Conservation (phyloP, 2,888 invertebrate species). For the Pristionchus mayeri region DNA sequence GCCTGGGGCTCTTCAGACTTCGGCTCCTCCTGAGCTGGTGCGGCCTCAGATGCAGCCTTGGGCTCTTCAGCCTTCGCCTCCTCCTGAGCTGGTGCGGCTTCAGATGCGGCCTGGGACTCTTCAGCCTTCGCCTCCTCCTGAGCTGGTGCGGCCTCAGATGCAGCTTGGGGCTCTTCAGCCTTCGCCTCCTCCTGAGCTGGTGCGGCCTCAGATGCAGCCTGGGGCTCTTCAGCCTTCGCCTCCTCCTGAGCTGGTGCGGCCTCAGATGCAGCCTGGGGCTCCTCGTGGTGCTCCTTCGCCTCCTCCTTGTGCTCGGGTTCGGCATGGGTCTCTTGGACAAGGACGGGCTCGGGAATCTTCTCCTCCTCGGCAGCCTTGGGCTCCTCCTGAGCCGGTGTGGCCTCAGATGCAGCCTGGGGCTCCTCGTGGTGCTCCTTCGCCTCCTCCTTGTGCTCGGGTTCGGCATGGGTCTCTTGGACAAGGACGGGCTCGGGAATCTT, state of each 20-base stretch:
- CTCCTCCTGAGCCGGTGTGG: neutral
- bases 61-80: neutral
- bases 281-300: neutral
- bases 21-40: neutral
- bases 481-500: neutral
- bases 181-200: neutral
- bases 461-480: neutral
- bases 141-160: neutral
- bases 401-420: neutral
- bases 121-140: neutral
- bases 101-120: neutral
- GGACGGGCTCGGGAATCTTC: neutral
- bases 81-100: too few species aligned
- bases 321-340: neutral
- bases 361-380: conserved; percentile 12
- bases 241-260: conserved; percentile 12
- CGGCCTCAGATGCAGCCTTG: neutral
- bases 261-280: neutral
- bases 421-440: too few species aligned
- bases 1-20: neutral
- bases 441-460: neutral
- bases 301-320: conserved; percentile 1
- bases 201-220: neutral
- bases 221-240: neutral
- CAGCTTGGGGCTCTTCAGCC: conserved; percentile 19